Evolutionary conservation across 2,113 vertebrate genomes (phyloP), one percentile per base, ranked within the genome.

Genomic region (Cyphomyrus plagiostoma): DNA sequence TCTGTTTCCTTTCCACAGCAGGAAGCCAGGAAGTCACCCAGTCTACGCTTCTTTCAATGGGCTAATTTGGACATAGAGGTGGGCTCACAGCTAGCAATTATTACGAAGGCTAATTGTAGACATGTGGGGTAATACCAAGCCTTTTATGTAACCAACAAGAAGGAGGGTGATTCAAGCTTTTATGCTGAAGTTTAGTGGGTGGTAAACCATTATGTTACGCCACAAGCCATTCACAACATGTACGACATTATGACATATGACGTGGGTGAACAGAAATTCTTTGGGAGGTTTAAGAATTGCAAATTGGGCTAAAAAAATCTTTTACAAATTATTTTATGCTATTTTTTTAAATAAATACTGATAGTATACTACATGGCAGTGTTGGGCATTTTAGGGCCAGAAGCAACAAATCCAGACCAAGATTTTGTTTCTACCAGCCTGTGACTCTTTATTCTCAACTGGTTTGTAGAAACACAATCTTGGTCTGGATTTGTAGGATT

Each of bases 121-220:
- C 89, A 93, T 93, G 91, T 92, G 93, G 92, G 91, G 92, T 89
- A 91, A 92, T 92, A 89, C 82, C 48, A 35, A 52, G 58, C 89
- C 88, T 92, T 88, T 91, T 82, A 89, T 91, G 89, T 88, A 85
- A 26, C 74, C 88, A 45, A 52, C 77, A 52, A 83, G 45, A n/a
- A 88, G 50, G 48, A 86, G 89, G 52, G 83, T 93, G 91, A 93
- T 93, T 93, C 90, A 92, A 92, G 90, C 90, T 52, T 66, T 86
- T 88, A 80, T 88, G 35, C 52, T 66, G 39, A 91, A 84, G 87
- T 92, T 91, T 89, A 92, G 53, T 90, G 87, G 88, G 86, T 86
- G 88, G 88, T 88, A 87, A 91, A 90, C 91, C 85, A 91, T 66
- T 66, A 66, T 86, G 84, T 89, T 84, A 90, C 23, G 53, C 85